Evolutionary conservation across 2,888 invertebrate species (phyloP), one percentile per base, ranked within the genome.

Genomic region (Drosophila kokeensis): DNA sequence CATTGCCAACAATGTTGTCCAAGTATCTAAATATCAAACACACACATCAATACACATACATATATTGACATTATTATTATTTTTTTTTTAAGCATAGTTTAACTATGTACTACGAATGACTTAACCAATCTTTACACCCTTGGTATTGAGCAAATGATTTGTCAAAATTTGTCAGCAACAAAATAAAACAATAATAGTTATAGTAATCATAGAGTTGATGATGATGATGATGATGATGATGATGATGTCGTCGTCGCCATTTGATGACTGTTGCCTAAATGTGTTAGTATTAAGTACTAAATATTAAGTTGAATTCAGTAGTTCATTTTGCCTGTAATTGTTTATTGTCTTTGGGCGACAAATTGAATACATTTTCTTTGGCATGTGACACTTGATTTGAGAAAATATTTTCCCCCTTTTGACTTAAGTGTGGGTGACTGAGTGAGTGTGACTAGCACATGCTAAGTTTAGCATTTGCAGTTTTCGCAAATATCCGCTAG

Each of bases 141-240:
- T 89, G 88, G 70, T 75, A 76, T 70, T 69, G 73, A 67, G 69
- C 66, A 85, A 85, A 85, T 82, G 83, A 77, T 76, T 76, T 69
- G 69, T 76, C 53, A 57, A 73, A 72, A 63, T 53, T 54, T 45
- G 57, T 58, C 27, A 49, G 49, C 52, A 77, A 58, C 57, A 69
- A 58, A 53, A 30, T 57, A 36, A 68, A 49, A 68, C 57, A 61
- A 73, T 68, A 68, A 83, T 76, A 66, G 54, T 55, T 54, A 38
- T 49, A 55, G 24, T 64, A 58, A 36, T 60, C 52, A 13, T 63
- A 27, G 38, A 62, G 49, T 62, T 68, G 58, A 38, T 61, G 52
- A 60, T 71, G 49, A 57, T 65, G 36, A 10, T 24, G 24, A 24
- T 24, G 24, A 24, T 24, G 24, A 24, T 24, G 42, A 42, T 45